Percentiles rank a stretch among this genome's conserved stretches.
phyloP scores from a whole-genome alignment of 2,888 invertebrate species.

The Metopia argyrocephala region DNA sequence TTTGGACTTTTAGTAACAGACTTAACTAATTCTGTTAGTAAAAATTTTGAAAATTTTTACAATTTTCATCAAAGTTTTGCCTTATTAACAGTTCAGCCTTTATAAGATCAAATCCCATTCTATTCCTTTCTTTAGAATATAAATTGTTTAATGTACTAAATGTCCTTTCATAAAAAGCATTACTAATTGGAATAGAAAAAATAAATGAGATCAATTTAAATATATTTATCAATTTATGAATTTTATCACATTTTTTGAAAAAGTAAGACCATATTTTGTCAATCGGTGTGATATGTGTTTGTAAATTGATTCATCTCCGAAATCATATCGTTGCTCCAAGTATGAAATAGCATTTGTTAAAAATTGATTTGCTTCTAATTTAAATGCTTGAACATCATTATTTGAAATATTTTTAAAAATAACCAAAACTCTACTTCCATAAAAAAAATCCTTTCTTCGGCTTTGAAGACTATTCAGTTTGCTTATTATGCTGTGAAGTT shows the following conservation, averaged over 20 bases:
- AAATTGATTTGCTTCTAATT: constrained; percentile 23
- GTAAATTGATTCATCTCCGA: constrained; percentile 31
- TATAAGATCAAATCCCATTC: constrained; percentile 35
- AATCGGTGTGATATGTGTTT: constrained; percentile 12
- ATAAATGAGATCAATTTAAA: too few relatives aligned
- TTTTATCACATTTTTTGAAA: constrained; percentile 40
- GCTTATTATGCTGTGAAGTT: constrained; percentile 45
- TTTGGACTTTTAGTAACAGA: constrained; percentile 13
- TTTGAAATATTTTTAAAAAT: constrained; percentile 30
- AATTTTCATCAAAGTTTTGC: constrained; percentile 36
- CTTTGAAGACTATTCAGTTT: constrained; percentile 30
- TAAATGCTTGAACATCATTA: constrained; percentile 18
- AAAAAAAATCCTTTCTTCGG: constrained; percentile 40
- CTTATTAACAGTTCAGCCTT: constrained; percentile 38
- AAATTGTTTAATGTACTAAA: constrained; percentile 43
- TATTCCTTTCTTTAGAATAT: constrained; percentile 42
- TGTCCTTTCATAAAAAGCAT: constrained; percentile 47
- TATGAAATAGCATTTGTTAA: constrained; percentile 16
- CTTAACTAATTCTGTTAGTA: constrained; percentile 4
- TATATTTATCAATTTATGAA: constrained; percentile 39
- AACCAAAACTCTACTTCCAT: constrained; percentile 39
- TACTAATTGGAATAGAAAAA: constrained; percentile 48
- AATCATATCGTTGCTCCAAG: constrained; percentile 26
- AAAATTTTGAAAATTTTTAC: constrained; percentile 27
- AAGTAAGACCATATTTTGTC: constrained; percentile 34